Evolutionary conservation across 2,888 invertebrate species (phyloP), one percentile per base, ranked within the genome.

Genomic region (Athetis lepigone): DNA sequence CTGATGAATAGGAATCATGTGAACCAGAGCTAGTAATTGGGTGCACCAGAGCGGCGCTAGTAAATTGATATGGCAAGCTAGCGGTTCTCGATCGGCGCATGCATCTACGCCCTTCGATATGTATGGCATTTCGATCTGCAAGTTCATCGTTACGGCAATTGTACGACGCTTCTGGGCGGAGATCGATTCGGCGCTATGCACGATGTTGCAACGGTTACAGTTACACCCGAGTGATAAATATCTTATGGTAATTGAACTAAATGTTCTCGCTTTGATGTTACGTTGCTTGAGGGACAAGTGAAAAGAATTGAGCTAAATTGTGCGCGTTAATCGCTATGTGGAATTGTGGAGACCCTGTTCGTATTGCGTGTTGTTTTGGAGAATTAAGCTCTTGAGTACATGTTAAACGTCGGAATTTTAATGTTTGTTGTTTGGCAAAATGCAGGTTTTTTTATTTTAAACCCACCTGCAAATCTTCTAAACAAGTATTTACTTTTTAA

Each of bases 31-130:
- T 87, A 88, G 90, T 94, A 92, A 94, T 93, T 92, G 93, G 91
- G 91, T 90, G 92, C 92, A 93, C 85, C 90, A 87, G 89, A 92
- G 90, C 92, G 90, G 84, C 85, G 85, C 86, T 88, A 84, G 93
- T 94, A 94, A 80, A 94, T 94, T 94, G 93, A 94, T 93, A 93
- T 86, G 87, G 89, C 86, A 85, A 87, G 83, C 84, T 94, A 94
- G 93, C 94, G 94, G 94, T 93, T 90, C 87, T 89, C 78, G 75
- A 86, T 85, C 86, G 81, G 80, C 79, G 82, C 88, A 86, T 89
- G 87, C 88, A 87, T 85, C 85, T 85, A 89, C 90, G 88, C 90
- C 92, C 92, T 92, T 79, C 77, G 80, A 80, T 80, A 79, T 79
- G 79, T 82, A 83, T 84, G 82, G 83, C 75, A 77, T 85, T 85